Percentiles rank a stretch among this genome's conserved stretches.
Evolutionary conservation across 1,140 invertebrate genomes (phyloP).

Genomic region (Ostrea edulis): DNA sequence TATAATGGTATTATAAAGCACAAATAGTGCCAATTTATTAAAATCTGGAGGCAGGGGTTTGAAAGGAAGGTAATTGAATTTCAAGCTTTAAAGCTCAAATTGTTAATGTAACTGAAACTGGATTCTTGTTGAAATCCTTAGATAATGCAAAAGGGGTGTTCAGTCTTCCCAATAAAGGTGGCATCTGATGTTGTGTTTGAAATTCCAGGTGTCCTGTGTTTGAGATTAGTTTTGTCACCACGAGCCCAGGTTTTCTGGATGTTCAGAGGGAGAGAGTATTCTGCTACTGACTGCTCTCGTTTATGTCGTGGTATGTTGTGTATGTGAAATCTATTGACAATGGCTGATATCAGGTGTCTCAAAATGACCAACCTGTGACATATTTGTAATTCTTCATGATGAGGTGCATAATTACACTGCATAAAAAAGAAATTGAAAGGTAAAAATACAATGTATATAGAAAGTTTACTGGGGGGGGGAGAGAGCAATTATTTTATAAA

Average conservation of each 20-base stretch:
- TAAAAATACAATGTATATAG: no score
- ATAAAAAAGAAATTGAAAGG: no score
- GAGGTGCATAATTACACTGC: no score
- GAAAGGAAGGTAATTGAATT: conserved; percentile 36
- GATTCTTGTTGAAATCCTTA: conserved; percentile 2
- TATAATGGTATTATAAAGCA: conserved; percentile 29
- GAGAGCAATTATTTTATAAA: no score
- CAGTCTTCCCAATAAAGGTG: not conserved
- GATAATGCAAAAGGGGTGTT: conserved; percentile 31
- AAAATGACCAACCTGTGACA: no score
- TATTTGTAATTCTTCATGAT: no score
- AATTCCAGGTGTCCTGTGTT: conserved; percentile 3
- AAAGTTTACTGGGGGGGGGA: no score
- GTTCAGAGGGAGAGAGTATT: no score
- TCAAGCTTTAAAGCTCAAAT: conserved; percentile 33
- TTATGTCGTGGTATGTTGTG: no score
- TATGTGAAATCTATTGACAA: no score
- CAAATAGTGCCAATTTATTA: conserved; percentile 32
- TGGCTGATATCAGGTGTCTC: no score
- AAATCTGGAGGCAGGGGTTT: not conserved
- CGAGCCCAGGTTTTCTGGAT: not conserved
- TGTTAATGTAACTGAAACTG: not conserved
- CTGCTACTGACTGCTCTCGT: no score
- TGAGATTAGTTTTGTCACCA: not conserved
- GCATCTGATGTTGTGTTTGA: not conserved